phyloP scores from a whole-genome alignment of 2,113 vertebrate species.

The Rattus norvegicus region GRCr8 NC_086025.1:48918001-48918500 shows the following conservation, averaged over 20 bases:
- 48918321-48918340: not conserved
- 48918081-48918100: not conserved
- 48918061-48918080: not conserved
- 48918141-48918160: not conserved
- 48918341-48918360: not conserved
- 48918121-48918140: not conserved
- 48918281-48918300: not conserved
- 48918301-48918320: not conserved
- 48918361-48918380: conserved; percentile 23
- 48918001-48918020: not conserved
- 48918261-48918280: not conserved
- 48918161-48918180: not conserved
- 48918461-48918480: too few relatives aligned
- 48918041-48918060: not conserved
- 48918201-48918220: not conserved
- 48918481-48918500: too few relatives aligned
- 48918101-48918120: not conserved
- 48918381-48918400: too few relatives aligned
- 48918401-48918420: too few relatives aligned
- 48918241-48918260: not conserved
- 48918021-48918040: not conserved
- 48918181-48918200: not conserved
- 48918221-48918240: not conserved
- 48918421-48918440: too few relatives aligned
- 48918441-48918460: too few relatives aligned